A percentile compares a stretch with the other conserved stretches of the same genome.
These are phyloP conservation scores for Ooceraea biroi DNA, from an alignment of 1,140 invertebrate genomes.

Conservation along the genomic window DNA sequence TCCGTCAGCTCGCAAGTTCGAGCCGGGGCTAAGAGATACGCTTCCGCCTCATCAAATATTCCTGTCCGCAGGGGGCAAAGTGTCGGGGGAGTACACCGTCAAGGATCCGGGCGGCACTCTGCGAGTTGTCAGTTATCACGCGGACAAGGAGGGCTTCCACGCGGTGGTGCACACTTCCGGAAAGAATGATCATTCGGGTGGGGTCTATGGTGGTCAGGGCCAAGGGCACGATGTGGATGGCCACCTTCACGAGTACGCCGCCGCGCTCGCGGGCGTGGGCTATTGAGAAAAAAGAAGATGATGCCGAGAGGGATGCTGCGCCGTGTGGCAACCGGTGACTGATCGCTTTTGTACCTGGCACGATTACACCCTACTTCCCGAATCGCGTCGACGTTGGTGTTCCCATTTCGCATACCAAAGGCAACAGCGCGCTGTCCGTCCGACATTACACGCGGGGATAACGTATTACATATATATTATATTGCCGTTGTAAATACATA, in stretches of 20 bases:
- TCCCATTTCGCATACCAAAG: conserved; percentile 54
- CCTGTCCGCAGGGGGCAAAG: conserved; percentile 77
- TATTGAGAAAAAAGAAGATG: conserved; percentile 36
- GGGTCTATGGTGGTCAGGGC: conserved; percentile 67
- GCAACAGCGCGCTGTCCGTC: conserved; percentile 33
- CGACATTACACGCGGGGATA: conserved; percentile 18
- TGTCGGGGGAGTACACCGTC: conserved; percentile 91
- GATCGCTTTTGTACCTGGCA: conserved; percentile 54
- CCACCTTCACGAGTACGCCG: conserved; percentile 45
- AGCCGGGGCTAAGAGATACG: not conserved
- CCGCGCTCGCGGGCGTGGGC: conserved; percentile 23
- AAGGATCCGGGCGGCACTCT: conserved; percentile 86
- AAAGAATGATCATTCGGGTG: conserved; percentile 83
- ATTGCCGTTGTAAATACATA: conserved; percentile 55
- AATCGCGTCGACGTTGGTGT: conserved; percentile 24
- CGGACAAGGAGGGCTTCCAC: conserved; percentile 83
- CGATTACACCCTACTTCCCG: conserved; percentile 5
- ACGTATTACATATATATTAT: not conserved
- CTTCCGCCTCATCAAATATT: not conserved
- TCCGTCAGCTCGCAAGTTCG: not conserved
- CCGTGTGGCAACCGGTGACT: not conserved
- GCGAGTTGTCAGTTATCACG: conserved; percentile 82
- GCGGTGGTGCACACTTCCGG: conserved; percentile 90
- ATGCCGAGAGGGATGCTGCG: too few species aligned
- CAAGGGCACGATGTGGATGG: conserved; percentile 65